Evolutionary conservation across 2,888 invertebrate genomes (phyloP), one percentile per base, ranked within the genome.

Genomic region (Meiosimyza decipiens): DNA sequence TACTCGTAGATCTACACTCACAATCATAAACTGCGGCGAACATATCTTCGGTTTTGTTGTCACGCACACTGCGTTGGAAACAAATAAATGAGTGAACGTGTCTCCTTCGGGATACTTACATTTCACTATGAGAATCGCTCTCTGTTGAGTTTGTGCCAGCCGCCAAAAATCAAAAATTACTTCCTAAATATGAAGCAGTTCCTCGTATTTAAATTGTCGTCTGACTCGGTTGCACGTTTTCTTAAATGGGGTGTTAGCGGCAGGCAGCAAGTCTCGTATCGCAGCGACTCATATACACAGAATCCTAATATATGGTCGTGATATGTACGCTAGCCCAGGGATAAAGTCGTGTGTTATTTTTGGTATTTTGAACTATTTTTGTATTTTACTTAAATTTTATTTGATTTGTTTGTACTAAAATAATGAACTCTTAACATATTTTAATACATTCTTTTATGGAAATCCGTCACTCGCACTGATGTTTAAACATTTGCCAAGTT

Each of bases 331-430:
- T 74, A 77, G 79, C 80, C 80, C 80, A 78, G 80, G 80, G 77
- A 76, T 75, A 75, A 76, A 75, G 70, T 76, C 73, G 71, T 74
- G 76, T 79, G 77, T 79, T 82, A 82, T 82, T 82, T 82, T 82
- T 80, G 78, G 77, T 75, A 76, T 73, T 72, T 75, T 74, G 22
- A 74, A 80, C 85, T 85, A 84, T 85, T 84, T 84, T 78, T 85
- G 84, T 81, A 79, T 76, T 74, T 72, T 75, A 76, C 50, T 73
- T 76, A 71, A 54, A 79, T 76, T 74, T 72, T 76, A 76, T 51
- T 73, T 76, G 72, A 54, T 72, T 74, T 63, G 50, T 40, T 49
- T 69, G 65, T 68, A 73, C 71, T 49, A 71, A 70, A 71, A 73
- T 74, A 54, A 54, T 71, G 74, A 71, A 47, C 47, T 68, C 71